Conservation (phyloP, 2,888 invertebrate genomes). For the Corbicula japonica region DNA sequence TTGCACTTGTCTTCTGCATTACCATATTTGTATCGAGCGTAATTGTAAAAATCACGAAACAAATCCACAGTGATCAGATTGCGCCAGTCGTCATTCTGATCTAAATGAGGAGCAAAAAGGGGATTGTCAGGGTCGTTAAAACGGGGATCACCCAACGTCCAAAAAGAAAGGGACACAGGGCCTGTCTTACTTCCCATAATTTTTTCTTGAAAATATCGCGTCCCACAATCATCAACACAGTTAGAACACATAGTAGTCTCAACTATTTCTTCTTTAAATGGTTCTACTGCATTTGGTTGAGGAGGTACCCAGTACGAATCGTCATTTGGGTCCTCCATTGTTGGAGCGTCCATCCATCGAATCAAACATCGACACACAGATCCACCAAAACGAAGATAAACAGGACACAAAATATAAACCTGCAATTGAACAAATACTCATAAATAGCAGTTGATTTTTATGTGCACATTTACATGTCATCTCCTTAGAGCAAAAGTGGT, state of each 20-base stretch:
- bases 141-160: conserved; percentile 76
- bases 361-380: conserved; percentile 75
- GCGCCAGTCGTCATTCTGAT: conserved; percentile 72
- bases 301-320: conserved; percentile 76
- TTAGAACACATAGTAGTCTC: conserved; percentile 66
- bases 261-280: conserved; percentile 21
- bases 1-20: conserved; percentile 59
- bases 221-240: conserved; percentile 70
- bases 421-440: conserved; percentile 61
- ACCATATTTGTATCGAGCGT: conserved; percentile 64
- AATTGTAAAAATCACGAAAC: conserved; percentile 72
- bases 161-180: conserved; percentile 70
- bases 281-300: conserved; percentile 30
- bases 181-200: conserved; percentile 62
- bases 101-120: conserved; percentile 67
- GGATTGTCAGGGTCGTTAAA: conserved; percentile 76
- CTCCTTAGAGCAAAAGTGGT: no score
- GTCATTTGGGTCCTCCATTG: conserved; percentile 65
- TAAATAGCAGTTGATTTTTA: no score
- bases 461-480: no score
- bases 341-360: conserved; percentile 74
- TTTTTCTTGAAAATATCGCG: conserved; percentile 70
- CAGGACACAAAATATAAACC: conserved; percentile 78
- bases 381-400: conserved; percentile 79
- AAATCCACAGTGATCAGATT: conserved; percentile 56